Evolutionary conservation across 1,140 invertebrate genomes (phyloP).

Genomic region (Paraescarpia echinospica): DNA sequence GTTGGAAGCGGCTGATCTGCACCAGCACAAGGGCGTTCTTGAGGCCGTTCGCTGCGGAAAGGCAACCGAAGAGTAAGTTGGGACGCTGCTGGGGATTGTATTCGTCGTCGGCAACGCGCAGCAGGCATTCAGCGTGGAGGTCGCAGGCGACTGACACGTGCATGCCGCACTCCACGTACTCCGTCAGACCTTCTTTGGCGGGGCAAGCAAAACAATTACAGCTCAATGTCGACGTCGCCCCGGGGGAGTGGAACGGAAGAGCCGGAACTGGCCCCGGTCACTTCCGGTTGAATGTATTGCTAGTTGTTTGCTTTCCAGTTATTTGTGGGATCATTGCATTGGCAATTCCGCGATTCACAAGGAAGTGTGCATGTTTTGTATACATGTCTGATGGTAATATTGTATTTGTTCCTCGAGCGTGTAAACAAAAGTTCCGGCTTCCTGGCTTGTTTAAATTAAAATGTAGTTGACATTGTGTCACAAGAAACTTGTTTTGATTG

Average conservation of each 20-base stretch:
- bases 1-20: constrained; percentile 65
- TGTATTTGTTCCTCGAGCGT: no score
- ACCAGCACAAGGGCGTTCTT: constrained; percentile 66
- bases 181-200: neutral
- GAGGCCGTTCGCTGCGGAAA: constrained; percentile 59
- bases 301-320: neutral
- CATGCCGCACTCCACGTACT: neutral
- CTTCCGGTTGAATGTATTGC: neutral
- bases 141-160: constrained; percentile 14
- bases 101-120: constrained; percentile 16
- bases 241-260: neutral
- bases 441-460: no score
- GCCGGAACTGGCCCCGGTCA: neutral
- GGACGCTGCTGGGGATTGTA: constrained; percentile 18
- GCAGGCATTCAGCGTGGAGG: neutral
- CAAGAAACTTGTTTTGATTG: no score
- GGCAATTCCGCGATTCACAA: neutral
- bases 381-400: neutral
- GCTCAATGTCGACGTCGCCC: neutral
- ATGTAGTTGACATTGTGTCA: no score
- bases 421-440: no score
- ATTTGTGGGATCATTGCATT: neutral
- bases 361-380: neutral
- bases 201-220: neutral
- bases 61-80: constrained; percentile 26